phyloP scores from a whole-genome alignment of 1,140 invertebrate genomes.

The Trypoxylus dichotomus region DNA sequence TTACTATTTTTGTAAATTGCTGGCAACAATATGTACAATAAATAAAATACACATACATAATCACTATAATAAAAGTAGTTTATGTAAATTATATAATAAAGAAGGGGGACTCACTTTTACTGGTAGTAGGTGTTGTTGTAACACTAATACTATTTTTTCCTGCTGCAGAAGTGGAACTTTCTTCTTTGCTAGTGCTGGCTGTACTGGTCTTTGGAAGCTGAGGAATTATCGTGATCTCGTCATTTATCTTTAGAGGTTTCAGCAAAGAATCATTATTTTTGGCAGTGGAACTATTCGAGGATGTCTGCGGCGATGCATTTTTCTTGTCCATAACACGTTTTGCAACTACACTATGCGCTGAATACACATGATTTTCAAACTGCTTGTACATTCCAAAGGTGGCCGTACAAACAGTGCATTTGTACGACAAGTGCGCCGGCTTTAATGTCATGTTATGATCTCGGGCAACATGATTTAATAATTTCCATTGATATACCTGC shows the following conservation, averaged over 20 bases:
- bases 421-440: constrained; percentile 90
- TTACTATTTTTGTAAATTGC: no score
- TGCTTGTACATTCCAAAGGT: constrained; percentile 95
- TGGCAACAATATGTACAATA: no score
- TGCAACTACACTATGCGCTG: constrained; percentile 83
- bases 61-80: no score
- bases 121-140: constrained; percentile 31
- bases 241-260: constrained; percentile 86
- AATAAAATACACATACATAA: no score
- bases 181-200: constrained; percentile 44
- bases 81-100: no score
- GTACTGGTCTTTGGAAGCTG: constrained; percentile 67
- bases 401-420: constrained; percentile 91
- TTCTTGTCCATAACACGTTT: constrained; percentile 80
- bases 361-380: constrained; percentile 93
- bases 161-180: constrained; percentile 36
- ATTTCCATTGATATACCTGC: constrained; percentile 89
- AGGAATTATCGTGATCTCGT: constrained; percentile 90
- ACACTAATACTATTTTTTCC: constrained; percentile 33
- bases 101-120: constrained; percentile 41
- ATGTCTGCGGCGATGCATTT: constrained; percentile 47
- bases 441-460: constrained; percentile 90
- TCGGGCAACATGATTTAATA: constrained; percentile 85
- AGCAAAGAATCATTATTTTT: constrained; percentile 69
- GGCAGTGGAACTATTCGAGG: constrained; percentile 42